A percentile compares a stretch with the other conserved stretches of the same genome.
Evolutionary conservation across 2,797 vertebrate species (phyloP).

Genomic region (Pantherophis alleghaniensis): DNA sequence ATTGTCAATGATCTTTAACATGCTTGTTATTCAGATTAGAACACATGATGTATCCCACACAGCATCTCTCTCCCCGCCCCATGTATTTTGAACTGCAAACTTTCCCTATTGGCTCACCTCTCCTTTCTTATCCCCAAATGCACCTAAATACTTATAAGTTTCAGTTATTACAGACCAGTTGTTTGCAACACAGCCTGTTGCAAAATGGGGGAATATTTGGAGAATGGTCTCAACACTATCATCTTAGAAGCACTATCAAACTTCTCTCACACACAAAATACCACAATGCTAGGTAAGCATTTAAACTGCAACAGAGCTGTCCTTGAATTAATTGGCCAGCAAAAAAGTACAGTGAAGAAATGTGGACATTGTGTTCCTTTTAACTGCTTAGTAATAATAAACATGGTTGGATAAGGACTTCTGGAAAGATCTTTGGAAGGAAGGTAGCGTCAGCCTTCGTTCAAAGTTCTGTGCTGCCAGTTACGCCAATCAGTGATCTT

Average conservation of each 20-base stretch:
- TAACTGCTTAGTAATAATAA: conserved; percentile 31
- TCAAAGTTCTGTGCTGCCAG: conserved; percentile 43
- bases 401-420: background rate
- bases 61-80: conserved; percentile 9
- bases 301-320: conserved; percentile 17
- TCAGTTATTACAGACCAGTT: conserved; percentile 1
- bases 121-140: conserved; percentile 31
- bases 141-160: conserved; percentile 29
- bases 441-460: conserved; percentile 24
- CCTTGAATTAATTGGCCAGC: conserved; percentile 4
- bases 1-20: conserved; percentile 70
- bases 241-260: background rate
- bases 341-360: background rate
- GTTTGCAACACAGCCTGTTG: conserved; percentile 31
- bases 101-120: conserved; percentile 25
- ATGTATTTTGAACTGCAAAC: conserved; percentile 57
- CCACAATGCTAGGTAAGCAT: conserved; percentile 37
- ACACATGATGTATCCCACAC: conserved; percentile 64
- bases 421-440: conserved; percentile 21
- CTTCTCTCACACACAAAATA: background rate
- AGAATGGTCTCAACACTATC: background rate
- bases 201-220: conserved; percentile 36
- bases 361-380: conserved; percentile 19
- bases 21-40: conserved; percentile 66
- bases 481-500: conserved; percentile 50